Evolutionary conservation across 1,140 invertebrate species (phyloP).

Genomic region (Ctenoplectra terminalis): DNA sequence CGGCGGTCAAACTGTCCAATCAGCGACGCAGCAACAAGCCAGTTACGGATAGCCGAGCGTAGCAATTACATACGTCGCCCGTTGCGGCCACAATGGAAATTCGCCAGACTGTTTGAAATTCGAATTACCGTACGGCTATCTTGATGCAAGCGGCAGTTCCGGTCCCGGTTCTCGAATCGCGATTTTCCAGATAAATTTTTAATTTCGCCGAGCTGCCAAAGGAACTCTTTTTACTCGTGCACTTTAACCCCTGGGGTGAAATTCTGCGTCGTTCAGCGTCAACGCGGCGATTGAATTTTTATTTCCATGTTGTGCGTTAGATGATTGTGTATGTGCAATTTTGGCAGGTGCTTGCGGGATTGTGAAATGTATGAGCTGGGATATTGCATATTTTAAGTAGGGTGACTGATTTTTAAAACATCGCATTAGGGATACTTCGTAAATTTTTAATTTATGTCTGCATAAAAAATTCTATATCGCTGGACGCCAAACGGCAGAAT

Average conservation of each 20-base stretch:
- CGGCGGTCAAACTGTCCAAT: slow-evolving; percentile 61
- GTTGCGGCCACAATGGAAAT: slow-evolving; percentile 77
- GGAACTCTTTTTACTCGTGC: neutral
- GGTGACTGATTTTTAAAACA: too few species aligned
- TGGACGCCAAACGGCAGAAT: too few species aligned
- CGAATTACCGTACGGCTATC: slow-evolving; percentile 79
- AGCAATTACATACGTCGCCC: slow-evolving; percentile 76
- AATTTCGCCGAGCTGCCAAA: neutral
- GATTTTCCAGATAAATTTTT: slow-evolving; percentile 50
- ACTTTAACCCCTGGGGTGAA: neutral
- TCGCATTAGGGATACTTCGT: too few species aligned
- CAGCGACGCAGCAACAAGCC: slow-evolving; percentile 74
- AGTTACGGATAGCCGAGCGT: slow-evolving; percentile 75
- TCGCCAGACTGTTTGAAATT: slow-evolving; percentile 81
- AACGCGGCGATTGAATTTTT: neutral
- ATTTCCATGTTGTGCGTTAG: neutral
- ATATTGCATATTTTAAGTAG: neutral
- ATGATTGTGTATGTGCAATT: neutral
- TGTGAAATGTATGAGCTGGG: neutral
- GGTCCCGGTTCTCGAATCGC: neutral
- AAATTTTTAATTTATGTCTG: too few species aligned
- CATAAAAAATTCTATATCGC: too few species aligned
- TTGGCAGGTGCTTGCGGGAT: neutral
- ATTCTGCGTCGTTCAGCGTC: neutral
- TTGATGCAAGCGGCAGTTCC: slow-evolving; percentile 69